phyloP scores from a whole-genome alignment of 2,113 vertebrate genomes.

The Gymnobelideus leadbeateri region DNA sequence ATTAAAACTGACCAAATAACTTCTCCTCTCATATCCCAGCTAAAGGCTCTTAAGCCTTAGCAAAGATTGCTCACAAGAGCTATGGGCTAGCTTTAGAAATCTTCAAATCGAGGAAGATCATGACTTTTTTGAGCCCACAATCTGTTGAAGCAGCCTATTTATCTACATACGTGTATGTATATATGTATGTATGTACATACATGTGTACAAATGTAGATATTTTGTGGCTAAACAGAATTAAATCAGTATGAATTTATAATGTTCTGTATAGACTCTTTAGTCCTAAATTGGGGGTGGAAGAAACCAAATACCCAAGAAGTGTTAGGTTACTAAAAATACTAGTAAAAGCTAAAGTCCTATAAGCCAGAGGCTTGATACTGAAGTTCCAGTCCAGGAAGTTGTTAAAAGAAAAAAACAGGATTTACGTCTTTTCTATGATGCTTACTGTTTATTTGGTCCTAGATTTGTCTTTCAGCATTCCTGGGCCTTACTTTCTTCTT shows the following conservation, averaged over 20 bases:
- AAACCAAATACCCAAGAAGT: constrained; percentile 43
- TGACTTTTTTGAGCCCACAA: neutral
- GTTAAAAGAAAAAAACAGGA: neutral
- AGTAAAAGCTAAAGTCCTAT: neutral
- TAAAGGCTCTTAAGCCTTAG: neutral
- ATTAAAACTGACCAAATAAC: neutral
- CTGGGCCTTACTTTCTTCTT: neutral
- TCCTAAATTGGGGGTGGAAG: constrained; percentile 46
- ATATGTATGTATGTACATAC: too few species aligned
- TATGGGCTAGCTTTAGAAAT: neutral
- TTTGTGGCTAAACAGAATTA: constrained; percentile 61
- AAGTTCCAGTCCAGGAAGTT: neutral
- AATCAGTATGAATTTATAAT: constrained; percentile 52
- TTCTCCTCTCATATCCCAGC: neutral
- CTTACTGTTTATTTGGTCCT: neutral
- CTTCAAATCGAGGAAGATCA: neutral
- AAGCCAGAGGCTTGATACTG: neutral
- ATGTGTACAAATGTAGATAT: constrained; percentile 1
- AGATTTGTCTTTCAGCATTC: neutral
- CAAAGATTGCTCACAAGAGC: neutral
- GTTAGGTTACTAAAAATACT: neutral
- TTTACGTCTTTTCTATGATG: neutral
- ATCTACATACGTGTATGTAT: too few species aligned
- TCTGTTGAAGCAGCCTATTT: neutral
- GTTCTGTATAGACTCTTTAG: constrained; percentile 19